Conservation (phyloP, 2,113 vertebrate species). For the Salvelinus namaycush region DNA sequence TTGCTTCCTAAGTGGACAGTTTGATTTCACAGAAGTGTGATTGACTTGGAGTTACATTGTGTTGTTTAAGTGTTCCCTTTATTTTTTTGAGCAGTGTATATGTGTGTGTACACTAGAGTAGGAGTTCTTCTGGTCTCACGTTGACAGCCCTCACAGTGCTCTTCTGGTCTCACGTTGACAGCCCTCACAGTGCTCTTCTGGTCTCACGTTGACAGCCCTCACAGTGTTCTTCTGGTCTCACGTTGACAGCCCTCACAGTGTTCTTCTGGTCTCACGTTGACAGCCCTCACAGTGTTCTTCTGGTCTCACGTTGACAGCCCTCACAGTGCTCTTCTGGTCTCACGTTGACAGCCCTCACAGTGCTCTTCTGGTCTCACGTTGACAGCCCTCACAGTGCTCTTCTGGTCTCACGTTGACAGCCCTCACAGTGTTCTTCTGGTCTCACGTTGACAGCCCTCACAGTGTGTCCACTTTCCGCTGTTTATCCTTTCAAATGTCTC, state of each 20-base stretch:
- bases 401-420: background rate
- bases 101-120: slow-evolving; percentile 45
- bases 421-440: slow-evolving; percentile 23
- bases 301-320: too few relatives aligned
- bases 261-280: background rate
- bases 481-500: slow-evolving; percentile 42
- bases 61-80: too few relatives aligned
- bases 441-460: slow-evolving; percentile 26
- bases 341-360: too few relatives aligned
- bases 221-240: slow-evolving; percentile 4
- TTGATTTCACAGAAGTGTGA: too few relatives aligned
- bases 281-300: slow-evolving; percentile 4
- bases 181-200: slow-evolving; percentile 2
- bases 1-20: too few relatives aligned
- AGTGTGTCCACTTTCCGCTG: slow-evolving; percentile 39
- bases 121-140: background rate
- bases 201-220: too few relatives aligned
- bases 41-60: too few relatives aligned
- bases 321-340: slow-evolving; percentile 5
- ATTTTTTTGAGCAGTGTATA: too few relatives aligned
- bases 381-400: background rate
- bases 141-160: background rate
- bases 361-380: slow-evolving; percentile 5
- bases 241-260: background rate
- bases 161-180: background rate